Base-by-base conservation (phyloP, 2,113 vertebrate species). In the Saimiri boliviensis region DNA sequence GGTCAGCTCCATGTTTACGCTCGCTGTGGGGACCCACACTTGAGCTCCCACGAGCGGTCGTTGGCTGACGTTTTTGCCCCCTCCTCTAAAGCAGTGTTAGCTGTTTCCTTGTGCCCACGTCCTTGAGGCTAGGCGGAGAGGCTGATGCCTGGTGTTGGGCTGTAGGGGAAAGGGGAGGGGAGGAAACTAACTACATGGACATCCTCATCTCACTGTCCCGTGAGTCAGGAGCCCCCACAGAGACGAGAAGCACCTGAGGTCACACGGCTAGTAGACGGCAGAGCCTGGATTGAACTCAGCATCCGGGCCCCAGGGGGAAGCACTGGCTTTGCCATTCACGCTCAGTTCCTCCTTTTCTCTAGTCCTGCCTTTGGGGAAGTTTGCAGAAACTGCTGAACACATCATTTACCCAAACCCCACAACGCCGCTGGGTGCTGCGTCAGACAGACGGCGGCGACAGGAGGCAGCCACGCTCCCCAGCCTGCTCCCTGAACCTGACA, bases 291-390 rank as follows among this genome's bases (percentile, higher is more conserved):
- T 37, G 68, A 89, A 81, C 80, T 84, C n/a, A 2, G 74, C 13
- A 68, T n/a, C 52, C 37, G 14, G 45, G 32, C 40, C 80, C 60
- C 3, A 25, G 47, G 8, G 56, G 76, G 49, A 6, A 32, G 76
- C 81, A 2, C 6, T 16, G 40, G 70, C 42, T n/a, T 35, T 0
- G 0, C 37, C 25, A 0, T 5, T 1, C n/a, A 13, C 4, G 40
- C 6, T 30, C 40, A 40, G 30, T 47, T 71, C 58, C 49, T 71
- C 40, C 71, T 25, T 21, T 21, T 30, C 0, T 0, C n/a, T 20
- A 56, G 71, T 40, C 35, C 83, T 52, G 21, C 35, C 83, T 45
- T 63, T n/a, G 81, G 49, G 76, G 56, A 90, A 94, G 82, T 96
- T 47, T 80, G 27, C 32, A 71, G 87, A 93, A 93, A 83, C 0